Base-by-base conservation (phyloP, 2,888 invertebrate species). In the Cordylochernes scorpioides region DNA sequence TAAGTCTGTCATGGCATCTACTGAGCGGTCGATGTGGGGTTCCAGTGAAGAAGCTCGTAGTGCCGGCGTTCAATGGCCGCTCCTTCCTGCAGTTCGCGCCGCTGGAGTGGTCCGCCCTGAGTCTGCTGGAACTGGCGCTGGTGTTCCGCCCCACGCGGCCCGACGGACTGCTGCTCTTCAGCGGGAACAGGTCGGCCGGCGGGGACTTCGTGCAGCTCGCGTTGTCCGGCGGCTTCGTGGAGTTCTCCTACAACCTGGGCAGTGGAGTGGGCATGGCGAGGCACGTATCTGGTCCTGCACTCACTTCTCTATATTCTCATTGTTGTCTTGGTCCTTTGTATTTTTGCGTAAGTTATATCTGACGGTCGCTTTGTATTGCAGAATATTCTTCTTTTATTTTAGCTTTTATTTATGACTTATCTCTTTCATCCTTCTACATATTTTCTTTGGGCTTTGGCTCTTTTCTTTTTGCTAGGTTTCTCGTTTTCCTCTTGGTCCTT, bases 191-290 rank as follows among this genome's bases (percentile, higher is more conserved):
- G 33, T 62, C 67, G 6, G 74, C 74, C 45, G 74, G 78, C 1
- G 84, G 84, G 0, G 86, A 88, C 52, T 88, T 82, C 58, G 71
- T 88, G 52, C 74, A 78, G 1, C 58, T 88, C 3, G 73, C 75
- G 39, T 59, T 88, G 36, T 63, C 67, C 38, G 68, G 71, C 40
- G 77, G 75, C 17, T 72, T 68, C 51, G 65, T 86, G 8, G 80
- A 82, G 53, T 86, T 86, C 50, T 69, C 74, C 3, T 84, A 82
- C 51, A 82, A 88, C 53, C 61, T 88, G 27, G 88, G 88, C 39
- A 80, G 80, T 18, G 88, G 88, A 4, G 69, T 77, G n/a, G 77
- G 75, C 4, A 60, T 72, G 14, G 65, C 80, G 18, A 69, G 75
- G 80, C 77, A 50, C 45, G 49, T 26, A 16, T 19, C 8, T 19